Conservation (phyloP, 2,797 vertebrate species). For the Tarsius wallacei region DNA sequence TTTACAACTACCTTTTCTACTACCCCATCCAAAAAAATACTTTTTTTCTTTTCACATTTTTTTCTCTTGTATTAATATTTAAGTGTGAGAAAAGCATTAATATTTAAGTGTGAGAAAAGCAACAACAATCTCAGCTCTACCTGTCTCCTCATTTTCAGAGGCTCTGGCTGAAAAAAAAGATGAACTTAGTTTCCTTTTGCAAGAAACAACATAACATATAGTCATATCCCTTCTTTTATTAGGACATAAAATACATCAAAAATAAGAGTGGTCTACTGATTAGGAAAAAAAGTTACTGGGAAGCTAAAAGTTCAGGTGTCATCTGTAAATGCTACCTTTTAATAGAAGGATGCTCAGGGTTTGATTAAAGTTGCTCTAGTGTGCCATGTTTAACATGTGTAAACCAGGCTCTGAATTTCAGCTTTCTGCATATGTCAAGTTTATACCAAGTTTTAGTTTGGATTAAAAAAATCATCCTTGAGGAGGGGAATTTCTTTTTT, state of each 20-base stretch:
- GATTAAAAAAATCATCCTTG: constrained; percentile 22
- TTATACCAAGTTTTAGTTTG: constrained; percentile 45
- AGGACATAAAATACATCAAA: constrained; percentile 69
- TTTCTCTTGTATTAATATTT: constrained; percentile 43
- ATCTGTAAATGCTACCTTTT: constrained; percentile 34
- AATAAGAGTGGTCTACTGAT: constrained; percentile 17
- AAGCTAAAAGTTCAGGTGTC: constrained; percentile 32
- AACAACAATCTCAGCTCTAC: background rate
- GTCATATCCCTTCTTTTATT: background rate
- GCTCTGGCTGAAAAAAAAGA: constrained; percentile 16
- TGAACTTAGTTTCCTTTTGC: background rate
- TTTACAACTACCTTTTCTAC: background rate
- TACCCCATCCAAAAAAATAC: background rate
- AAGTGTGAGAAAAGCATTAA: background rate
- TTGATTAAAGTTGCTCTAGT: constrained; percentile 13
- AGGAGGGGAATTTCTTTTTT: background rate
- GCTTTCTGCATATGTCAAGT: background rate
- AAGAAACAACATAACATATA: constrained; percentile 32
- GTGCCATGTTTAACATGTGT: background rate
- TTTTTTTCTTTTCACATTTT: constrained; percentile 1
- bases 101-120: constrained; percentile 32
- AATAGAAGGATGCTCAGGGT: background rate
- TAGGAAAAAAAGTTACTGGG: background rate
- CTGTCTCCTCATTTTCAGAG: constrained; percentile 44
- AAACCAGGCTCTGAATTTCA: constrained; percentile 61